Evolutionary conservation across 1,140 invertebrate genomes (phyloP), one percentile per base, ranked within the genome.

Genomic region (Elymnias hypermnestra): DNA sequence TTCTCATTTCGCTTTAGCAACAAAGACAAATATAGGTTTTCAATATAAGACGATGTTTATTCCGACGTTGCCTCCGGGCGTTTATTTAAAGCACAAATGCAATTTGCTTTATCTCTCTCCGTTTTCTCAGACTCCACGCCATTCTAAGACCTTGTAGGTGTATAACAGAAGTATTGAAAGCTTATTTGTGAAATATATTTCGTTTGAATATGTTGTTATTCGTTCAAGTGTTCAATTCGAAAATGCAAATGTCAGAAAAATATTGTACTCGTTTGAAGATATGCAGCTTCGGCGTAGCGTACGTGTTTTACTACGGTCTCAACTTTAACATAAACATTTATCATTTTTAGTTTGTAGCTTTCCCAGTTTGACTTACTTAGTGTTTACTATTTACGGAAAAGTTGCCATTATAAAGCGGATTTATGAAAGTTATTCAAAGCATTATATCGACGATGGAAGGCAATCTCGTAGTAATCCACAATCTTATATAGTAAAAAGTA

Each of bases 81-180:
- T 41, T 49, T 49, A 49, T 49, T 49, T 41, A 41, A 41, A 35
- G 46, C 26, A 23, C 46, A 49, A 49, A 49, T 49, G 38, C 46
- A 49, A 49, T 49, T 49, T 49, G 28, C 38, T 41, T 40, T 18
- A 36, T 28, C 43, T 33, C 28, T 15, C 29, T 15, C 29, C 13
- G 29, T 29, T 26, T 35, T 41, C 39, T 17, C 9, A 18, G 45
- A 28, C 37, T 48, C 19, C 25, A 9, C 9, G 29, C 22, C 33
- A 26, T 49, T 28, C 36, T 40, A 33, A 40, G 46, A 35, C 14
- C 29, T 21, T 15, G 29, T 33, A 33, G 29, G 29, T 33, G 29
- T 33, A 33, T 33, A 33, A 33, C 29, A 33, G 29, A 33, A 33
- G 29, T 33, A 33, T 33, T 33, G 29, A 33, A 15, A 33, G 29